A percentile compares a stretch with the other conserved stretches of the same genome.
Evolutionary conservation across 2,113 vertebrate species (phyloP).

Genomic region (Chamaea fasciata): DNA sequence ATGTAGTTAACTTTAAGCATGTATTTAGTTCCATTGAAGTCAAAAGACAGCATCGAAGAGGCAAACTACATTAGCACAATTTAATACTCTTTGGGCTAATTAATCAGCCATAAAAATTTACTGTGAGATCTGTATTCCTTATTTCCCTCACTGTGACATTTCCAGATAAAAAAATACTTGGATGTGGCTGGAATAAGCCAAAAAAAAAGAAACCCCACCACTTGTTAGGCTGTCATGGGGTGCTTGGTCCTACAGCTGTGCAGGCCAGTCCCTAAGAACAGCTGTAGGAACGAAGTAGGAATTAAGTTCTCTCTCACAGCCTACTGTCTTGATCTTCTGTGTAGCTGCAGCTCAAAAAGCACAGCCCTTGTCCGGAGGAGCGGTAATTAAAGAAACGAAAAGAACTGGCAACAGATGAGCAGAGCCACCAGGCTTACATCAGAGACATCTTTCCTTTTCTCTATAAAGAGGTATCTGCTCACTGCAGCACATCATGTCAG

Average conservation of each 20-base stretch:
- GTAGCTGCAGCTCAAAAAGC: neutral
- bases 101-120: conserved; percentile 56
- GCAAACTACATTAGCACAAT: conserved; percentile 64
- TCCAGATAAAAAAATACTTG: conserved; percentile 19
- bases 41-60: conserved; percentile 49
- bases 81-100: conserved; percentile 65
- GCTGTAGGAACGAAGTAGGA: neutral
- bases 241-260: neutral
- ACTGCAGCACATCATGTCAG: neutral
- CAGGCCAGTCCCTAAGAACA: neutral
- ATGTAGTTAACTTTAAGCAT: conserved; percentile 53
- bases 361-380: neutral
- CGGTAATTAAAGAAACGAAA: neutral
- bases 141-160: conserved; percentile 24
- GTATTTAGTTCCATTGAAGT: conserved; percentile 56
- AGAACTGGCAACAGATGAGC: neutral
- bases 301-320: neutral
- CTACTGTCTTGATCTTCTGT: neutral
- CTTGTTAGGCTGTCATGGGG: neutral
- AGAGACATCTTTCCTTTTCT: neutral
- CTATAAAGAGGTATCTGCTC: neutral
- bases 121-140: conserved; percentile 33
- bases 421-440: neutral
- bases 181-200: neutral
- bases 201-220: neutral